phyloP scores from a whole-genome alignment of 2,113 vertebrate genomes.

The Trochalopteron elliotii region DNA sequence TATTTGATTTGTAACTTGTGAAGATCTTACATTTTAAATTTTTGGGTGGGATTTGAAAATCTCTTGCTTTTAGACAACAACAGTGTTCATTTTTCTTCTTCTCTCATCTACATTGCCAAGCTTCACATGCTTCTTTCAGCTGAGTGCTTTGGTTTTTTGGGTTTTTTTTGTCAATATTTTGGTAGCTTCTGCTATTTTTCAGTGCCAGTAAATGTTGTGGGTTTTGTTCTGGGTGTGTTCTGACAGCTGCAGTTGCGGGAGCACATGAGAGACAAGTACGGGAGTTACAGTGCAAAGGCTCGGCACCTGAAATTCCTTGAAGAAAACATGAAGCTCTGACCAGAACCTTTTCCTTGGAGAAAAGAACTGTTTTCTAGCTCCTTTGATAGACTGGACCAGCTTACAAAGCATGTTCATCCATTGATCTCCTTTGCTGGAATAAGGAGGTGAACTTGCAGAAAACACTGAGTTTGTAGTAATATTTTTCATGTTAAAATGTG shows the following conservation, averaged over 20 bases:
- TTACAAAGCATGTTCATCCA: neutral
- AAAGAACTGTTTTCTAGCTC: slow-evolving; percentile 16
- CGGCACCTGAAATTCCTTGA: slow-evolving; percentile 95
- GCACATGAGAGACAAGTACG: slow-evolving; percentile 89
- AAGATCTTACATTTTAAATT: neutral
- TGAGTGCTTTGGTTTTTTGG: neutral
- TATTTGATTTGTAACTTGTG: neutral
- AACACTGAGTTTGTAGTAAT: neutral
- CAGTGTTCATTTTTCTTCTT: neutral
- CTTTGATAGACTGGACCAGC: neutral
- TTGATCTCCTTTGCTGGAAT: neutral
- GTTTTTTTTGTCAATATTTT: neutral
- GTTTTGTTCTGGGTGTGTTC: neutral
- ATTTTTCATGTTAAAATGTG: slow-evolving; percentile 33
- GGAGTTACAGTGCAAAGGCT: slow-evolving; percentile 85
- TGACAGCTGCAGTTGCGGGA: slow-evolving; percentile 80
- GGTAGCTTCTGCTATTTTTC: neutral
- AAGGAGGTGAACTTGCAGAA: neutral
- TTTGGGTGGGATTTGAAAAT: neutral
- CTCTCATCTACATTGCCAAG: neutral
- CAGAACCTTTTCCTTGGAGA: neutral
- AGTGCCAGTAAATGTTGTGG: neutral
- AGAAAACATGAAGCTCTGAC: slow-evolving; percentile 83
- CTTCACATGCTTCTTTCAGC: neutral
- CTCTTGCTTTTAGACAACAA: neutral